phyloP scores from a whole-genome alignment of 2,113 vertebrate genomes.

The Zosterops lateralis region DNA sequence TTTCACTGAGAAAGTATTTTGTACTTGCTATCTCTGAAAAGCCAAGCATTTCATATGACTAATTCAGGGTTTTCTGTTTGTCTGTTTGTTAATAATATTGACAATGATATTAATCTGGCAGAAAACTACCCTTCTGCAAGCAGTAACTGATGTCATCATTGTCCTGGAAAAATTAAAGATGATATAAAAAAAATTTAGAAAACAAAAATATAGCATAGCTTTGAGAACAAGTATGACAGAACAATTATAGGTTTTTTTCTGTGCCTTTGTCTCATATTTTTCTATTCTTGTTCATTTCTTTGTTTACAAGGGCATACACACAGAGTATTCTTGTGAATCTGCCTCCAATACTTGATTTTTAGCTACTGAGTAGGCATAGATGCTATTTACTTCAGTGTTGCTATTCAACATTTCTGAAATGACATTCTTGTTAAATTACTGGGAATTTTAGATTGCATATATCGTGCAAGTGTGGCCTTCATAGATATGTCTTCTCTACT shows the following conservation, averaged over 20 bases:
- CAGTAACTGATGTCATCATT: background rate
- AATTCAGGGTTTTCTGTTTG: background rate
- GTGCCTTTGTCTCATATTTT: background rate
- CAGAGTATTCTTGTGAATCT: background rate
- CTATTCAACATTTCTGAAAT: background rate
- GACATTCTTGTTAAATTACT: background rate
- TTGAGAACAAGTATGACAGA: background rate
- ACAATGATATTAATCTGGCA: background rate
- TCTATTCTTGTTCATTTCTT: background rate
- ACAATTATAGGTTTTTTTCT: fast-evolving
- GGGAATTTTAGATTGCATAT: background rate
- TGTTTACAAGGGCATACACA: background rate
- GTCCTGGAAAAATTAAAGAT: background rate
- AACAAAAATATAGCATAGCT: background rate
- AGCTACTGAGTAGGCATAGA: background rate
- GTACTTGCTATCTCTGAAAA: background rate
- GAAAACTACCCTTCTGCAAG: background rate
- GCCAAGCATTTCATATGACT: background rate
- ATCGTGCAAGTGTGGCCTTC: background rate
- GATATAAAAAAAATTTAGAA: background rate
- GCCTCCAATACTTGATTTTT: background rate
- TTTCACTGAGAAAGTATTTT: background rate
- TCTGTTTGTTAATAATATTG: background rate
- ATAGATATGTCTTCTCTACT: background rate
- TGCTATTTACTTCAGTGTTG: background rate